Conservation (phyloP, 2,888 invertebrate genomes). For the Dusona sp. region DNA sequence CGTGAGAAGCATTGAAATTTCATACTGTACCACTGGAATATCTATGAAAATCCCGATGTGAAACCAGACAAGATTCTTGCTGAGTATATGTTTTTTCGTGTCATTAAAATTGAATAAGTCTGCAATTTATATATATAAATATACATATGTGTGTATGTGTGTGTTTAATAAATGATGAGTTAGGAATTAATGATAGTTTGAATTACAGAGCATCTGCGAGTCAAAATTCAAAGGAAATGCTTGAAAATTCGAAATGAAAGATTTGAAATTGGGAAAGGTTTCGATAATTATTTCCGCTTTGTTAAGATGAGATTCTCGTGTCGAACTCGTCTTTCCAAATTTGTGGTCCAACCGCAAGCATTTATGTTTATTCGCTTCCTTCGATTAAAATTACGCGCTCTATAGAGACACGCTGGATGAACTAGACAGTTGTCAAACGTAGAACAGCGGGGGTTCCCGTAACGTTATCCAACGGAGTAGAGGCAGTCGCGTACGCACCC, state of each 20-base stretch:
- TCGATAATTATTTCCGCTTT: neutral
- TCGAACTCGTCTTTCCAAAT: neutral
- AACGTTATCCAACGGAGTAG: slow-evolving; percentile 2
- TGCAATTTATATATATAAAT: neutral
- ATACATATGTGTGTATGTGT: no score
- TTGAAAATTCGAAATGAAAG: neutral
- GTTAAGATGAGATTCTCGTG: no score
- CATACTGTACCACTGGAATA: neutral
- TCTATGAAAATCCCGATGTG: slow-evolving; percentile 9
- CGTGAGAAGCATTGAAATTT: slow-evolving; percentile 45
- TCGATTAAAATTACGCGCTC: slow-evolving; percentile 13
- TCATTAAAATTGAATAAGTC: neutral
- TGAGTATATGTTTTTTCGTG: neutral
- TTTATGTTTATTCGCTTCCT: neutral
- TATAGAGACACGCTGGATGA: slow-evolving; percentile 9
- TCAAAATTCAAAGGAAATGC: neutral
- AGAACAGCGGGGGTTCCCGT: neutral
- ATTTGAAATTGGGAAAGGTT: neutral
- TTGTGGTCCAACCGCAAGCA: neutral
- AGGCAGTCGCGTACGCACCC: slow-evolving; percentile 19
- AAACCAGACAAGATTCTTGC: slow-evolving; percentile 13
- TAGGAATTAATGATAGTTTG: neutral
- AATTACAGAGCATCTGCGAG: neutral
- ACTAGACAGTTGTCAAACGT: slow-evolving; percentile 26
- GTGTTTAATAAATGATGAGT: no score